These are phyloP conservation scores for Microcebus jonahi DNA, from an alignment of 2,113 vertebrate genomes.

Conservation along the genomic window DNA sequence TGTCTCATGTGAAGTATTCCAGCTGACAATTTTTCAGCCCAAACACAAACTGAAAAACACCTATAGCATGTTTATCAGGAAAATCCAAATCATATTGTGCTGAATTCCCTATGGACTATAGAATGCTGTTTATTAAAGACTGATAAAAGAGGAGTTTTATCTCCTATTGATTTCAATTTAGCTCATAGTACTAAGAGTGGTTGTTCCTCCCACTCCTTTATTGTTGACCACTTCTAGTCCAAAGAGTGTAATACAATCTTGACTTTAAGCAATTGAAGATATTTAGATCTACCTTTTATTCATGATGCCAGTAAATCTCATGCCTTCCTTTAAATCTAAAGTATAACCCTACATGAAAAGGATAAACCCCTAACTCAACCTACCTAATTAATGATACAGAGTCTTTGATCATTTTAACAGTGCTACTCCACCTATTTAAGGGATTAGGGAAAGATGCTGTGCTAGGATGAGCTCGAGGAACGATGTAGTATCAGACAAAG, in stretches of 20 bases:
- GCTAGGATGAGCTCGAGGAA: neutral
- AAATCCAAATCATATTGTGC: neutral
- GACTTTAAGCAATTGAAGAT: constrained; percentile 21
- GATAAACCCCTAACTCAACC: neutral
- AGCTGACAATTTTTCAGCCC: constrained; percentile 43
- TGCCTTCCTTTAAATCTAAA: neutral
- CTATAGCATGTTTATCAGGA: neutral
- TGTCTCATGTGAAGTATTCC: constrained; percentile 12
- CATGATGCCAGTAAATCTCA: neutral
- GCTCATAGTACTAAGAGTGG: neutral
- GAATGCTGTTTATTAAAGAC: neutral
- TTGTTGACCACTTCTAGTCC: neutral
- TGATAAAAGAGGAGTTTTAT: constrained; percentile 7
- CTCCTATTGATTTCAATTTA: neutral
- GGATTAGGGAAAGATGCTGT: neutral
- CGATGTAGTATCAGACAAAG: neutral
- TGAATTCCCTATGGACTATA: neutral
- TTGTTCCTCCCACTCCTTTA: neutral
- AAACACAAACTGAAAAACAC: constrained; percentile 37
- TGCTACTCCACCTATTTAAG: neutral
- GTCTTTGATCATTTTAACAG: neutral
- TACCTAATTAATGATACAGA: neutral
- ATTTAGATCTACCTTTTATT: neutral
- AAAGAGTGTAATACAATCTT: neutral
- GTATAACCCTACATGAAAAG: neutral